These are phyloP conservation scores for Amblyteles armatorius DNA, from an alignment of 2,888 invertebrate species.

Conservation along the genomic window DNA sequence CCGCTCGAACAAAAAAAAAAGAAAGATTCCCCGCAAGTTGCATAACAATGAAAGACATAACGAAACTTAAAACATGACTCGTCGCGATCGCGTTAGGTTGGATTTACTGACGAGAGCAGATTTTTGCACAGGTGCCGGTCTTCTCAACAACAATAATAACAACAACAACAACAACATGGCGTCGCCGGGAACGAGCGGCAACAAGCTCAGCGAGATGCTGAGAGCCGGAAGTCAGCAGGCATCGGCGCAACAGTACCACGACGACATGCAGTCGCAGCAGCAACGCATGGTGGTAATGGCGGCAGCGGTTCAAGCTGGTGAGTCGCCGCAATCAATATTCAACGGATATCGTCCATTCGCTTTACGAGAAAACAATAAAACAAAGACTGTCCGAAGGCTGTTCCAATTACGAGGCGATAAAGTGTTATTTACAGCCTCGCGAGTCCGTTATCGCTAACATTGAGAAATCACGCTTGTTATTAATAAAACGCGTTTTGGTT, in stretches of 20 bases:
- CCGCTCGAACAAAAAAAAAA: conserved; percentile 50
- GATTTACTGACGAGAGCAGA: conserved; percentile 83
- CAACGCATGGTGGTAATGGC: conserved; percentile 84
- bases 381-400: not conserved
- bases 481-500: conserved; percentile 3
- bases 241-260: conserved; percentile 83
- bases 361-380: conserved; percentile 3
- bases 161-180: conserved; percentile 87
- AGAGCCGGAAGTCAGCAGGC: conserved; percentile 82
- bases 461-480: conserved; percentile 17
- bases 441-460: not conserved
- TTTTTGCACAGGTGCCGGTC: conserved; percentile 87
- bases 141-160: conserved; percentile 89
- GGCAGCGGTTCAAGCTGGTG: conserved; percentile 82
- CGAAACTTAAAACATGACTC: conserved; percentile 7
- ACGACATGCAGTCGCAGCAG: conserved; percentile 89
- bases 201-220: conserved; percentile 84
- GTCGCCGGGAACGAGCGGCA: conserved; percentile 83
- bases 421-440: conserved; percentile 14
- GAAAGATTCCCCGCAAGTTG: not conserved
- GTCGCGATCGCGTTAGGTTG: not conserved
- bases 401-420: conserved; percentile 13
- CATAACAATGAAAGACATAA: conserved; percentile 20
- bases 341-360: not conserved
- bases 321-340: conserved; percentile 55